These are phyloP conservation scores for Maccullochella peelii DNA, from an alignment of 2,113 vertebrate genomes.

Conservation along the genomic window DNA sequence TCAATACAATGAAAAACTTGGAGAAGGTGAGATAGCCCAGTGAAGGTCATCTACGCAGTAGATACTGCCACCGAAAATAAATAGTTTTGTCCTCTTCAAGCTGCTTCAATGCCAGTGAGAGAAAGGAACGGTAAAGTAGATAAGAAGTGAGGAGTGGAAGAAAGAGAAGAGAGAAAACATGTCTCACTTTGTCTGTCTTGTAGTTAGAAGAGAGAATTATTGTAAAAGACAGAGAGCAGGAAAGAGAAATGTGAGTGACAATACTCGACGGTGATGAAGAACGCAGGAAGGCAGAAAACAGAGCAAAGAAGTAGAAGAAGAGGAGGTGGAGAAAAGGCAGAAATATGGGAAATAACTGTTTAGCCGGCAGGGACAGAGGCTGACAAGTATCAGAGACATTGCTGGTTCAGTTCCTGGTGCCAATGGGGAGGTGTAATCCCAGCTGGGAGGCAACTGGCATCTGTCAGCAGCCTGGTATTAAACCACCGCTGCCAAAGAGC, in stretches of 20 bases:
- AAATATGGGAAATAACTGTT: neutral
- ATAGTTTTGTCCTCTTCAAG: slow-evolving; percentile 29
- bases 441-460: slow-evolving; percentile 35
- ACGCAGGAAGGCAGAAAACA: neutral
- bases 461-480: slow-evolving; percentile 15
- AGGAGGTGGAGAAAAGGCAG: neutral
- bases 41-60: slow-evolving; percentile 32
- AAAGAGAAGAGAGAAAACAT: neutral
- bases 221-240: neutral
- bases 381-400: slow-evolving; percentile 4
- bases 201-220: neutral
- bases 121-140: neutral
- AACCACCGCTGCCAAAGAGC: neutral
- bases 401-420: neutral
- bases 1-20: slow-evolving; percentile 5
- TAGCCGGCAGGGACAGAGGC: neutral
- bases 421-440: slow-evolving; percentile 21
- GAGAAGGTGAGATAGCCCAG: neutral
- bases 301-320: neutral
- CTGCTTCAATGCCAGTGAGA: neutral
- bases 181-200: slow-evolving; percentile 5
- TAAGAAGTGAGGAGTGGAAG: neutral
- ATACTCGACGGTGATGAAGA: too few relatives aligned
- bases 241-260: neutral
- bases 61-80: slow-evolving; percentile 5